Evolutionary conservation across 2,113 vertebrate species (phyloP), one percentile per base, ranked within the genome.

Genomic region (Sterna hirundo): DNA sequence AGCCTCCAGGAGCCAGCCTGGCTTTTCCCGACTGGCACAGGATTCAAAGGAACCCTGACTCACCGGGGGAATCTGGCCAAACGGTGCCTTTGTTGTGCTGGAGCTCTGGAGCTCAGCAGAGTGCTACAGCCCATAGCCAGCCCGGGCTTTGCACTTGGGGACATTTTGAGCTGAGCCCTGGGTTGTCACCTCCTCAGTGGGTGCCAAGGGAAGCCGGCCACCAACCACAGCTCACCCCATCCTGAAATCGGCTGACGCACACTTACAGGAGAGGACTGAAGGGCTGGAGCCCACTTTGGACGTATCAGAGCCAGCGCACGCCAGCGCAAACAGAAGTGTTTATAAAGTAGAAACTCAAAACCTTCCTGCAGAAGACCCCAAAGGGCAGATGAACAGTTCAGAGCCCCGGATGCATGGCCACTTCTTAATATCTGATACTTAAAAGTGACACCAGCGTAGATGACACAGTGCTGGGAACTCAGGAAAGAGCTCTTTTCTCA

Each of bases 301-400:
- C 3, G 0, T 9, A 10, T 9, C 79, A 13, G 17, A 57, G 34
- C 7, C 40, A 6, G 60, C 17, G 30, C n/a, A 0, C 30, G 11
- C 29, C n/a, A 23, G 52, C 0, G 30, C 47, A 1, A 82, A 22
- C 27, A 18, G 21, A 2, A 46, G 13, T 0, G 11, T 38, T 49
- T 5, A 26, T 15, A 18, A 77, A 70, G 60, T 4, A 30, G 15
- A 10, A 92, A 49, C 52, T 51, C 83, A 68, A 44, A 62, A 5
- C 47, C 46, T 38, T 54, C 49, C 86, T 3, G 40, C 70, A 65
- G 54, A 10, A 77, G 38, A 64, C 40, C 60, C 66, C 66, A 6
- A 18, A 49, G 84, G 47, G 76, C 76, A 78, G 17, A 8, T 1
- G 1, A 88, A 10, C 21, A 5, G 26, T 18, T 52, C 68, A 27